A percentile compares a stretch with the other conserved stretches of the same genome.
Evolutionary conservation across 1,140 invertebrate genomes (phyloP).

Genomic region (Lepidurus apus): DNA sequence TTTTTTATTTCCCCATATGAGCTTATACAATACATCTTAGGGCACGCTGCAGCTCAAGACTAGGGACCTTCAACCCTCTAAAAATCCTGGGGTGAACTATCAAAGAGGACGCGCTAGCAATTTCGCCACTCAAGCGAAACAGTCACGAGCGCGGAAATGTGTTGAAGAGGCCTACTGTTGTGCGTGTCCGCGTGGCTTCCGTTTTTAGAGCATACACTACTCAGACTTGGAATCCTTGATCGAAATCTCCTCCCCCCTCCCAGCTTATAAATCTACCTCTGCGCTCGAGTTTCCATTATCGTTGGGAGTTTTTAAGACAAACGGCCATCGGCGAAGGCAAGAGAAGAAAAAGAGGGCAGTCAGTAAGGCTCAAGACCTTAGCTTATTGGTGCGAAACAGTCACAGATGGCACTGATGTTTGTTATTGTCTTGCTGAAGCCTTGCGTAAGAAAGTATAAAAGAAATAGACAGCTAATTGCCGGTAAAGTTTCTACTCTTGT

Average conservation of each 20-base stretch:
- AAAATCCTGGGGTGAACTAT: slow-evolving; percentile 8
- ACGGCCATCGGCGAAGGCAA: neutral
- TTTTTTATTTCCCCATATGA: neutral
- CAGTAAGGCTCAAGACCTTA: no score
- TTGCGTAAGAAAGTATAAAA: no score
- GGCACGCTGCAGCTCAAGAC: neutral
- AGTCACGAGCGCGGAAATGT: slow-evolving; percentile 20
- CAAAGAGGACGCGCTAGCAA: slow-evolving; percentile 11
- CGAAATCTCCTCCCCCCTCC: neutral
- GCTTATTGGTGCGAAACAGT: no score
- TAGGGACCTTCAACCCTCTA: neutral
- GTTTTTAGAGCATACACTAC: slow-evolving; percentile 1
- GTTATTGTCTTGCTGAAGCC: no score
- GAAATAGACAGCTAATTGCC: no score
- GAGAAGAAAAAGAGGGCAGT: no score
- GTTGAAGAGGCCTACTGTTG: slow-evolving; percentile 13
- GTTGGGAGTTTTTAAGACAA: neutral
- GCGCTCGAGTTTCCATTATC: neutral
- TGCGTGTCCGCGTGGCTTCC: neutral
- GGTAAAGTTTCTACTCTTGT: no score
- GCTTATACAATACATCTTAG: neutral
- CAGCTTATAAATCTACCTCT: slow-evolving; percentile 11
- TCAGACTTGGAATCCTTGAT: neutral
- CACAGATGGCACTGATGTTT: no score
- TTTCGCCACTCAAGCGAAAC: slow-evolving; percentile 21